Evolutionary conservation across 2,888 invertebrate genomes (phyloP), one percentile per base, ranked within the genome.

Genomic region (Anorthoa munda): DNA sequence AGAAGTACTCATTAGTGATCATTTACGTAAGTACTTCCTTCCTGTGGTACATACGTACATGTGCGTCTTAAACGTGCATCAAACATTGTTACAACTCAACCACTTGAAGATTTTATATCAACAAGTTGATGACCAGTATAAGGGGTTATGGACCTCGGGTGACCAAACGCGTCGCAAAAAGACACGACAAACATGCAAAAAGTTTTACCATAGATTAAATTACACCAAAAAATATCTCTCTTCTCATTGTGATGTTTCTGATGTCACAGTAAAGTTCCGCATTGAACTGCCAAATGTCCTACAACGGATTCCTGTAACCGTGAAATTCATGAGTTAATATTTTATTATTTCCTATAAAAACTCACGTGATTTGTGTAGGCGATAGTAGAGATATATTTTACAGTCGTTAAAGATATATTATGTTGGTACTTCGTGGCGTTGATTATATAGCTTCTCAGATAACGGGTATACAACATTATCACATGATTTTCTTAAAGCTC

Each of bases 341-440:
- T 77, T 77, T 80, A 77, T 75, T 76, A 75, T 75, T 81, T 72
- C 75, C 75, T 66, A 79, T 76, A 71, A 75, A 75, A 80, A 77
- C 75, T 81, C 87, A 83, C 86, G 87, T 89, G 89, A 87, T 75
- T 46, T 64, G 75, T 70, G 85, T 79, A 75, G 79, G 76, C 72
- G 75, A 78, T 79, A 72, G 72, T 79, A 72, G 72, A 76, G 53
- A 74, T 46, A 66, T 75, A 75, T 76, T 85, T 79, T 68, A 74
- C 69, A 56, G 55, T 50, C 45, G 63, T 71, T 67, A 58, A 71
- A 83, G 46, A 83, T 67, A 66, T 72, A 77, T 68, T 72, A 77
- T 68, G 63, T 65, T n/a, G 26, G 67, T 66, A 64, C 63, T 72
- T 55, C 56, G 68, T 21, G 66, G 69, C 69, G 69, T 63, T 74